Evolutionary conservation across 2,113 vertebrate genomes (phyloP).

Genomic region (Sorex araneus): DNA sequence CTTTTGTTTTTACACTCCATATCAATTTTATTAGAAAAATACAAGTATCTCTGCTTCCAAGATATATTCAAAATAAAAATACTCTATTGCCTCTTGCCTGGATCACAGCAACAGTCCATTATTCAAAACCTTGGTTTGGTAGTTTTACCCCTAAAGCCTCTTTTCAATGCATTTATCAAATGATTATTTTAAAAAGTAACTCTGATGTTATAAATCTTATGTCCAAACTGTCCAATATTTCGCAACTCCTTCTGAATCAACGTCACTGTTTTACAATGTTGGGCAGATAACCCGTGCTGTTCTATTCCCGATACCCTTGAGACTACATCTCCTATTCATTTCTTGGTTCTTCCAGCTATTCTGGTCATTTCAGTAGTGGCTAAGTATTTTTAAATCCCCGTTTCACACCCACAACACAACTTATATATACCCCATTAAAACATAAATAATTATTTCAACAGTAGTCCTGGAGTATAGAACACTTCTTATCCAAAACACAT

Average conservation of each 20-base stretch:
- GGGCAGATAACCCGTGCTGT: background rate
- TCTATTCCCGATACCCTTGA: background rate
- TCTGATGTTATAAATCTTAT: background rate
- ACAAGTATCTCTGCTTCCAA: background rate
- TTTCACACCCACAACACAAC: background rate
- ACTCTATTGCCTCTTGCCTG: background rate
- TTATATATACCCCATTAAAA: background rate
- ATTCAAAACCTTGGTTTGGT: background rate
- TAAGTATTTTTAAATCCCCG: background rate
- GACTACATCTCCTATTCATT: background rate
- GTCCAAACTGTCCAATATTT: background rate
- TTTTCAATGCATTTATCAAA: background rate
- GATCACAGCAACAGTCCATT: background rate
- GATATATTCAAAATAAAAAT: conserved; percentile 2
- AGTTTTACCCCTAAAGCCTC: background rate
- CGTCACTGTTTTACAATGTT: background rate
- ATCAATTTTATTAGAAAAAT: conserved; percentile 35
- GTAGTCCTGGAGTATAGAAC: no score
- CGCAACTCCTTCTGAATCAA: background rate
- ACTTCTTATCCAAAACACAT: background rate
- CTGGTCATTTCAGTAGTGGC: background rate
- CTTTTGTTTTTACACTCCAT: background rate
- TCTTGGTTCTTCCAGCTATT: background rate
- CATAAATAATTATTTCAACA: background rate
- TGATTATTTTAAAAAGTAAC: background rate